Base-by-base conservation (phyloP, 2,888 invertebrate species). In the Drosophila bunnanda region DNA sequence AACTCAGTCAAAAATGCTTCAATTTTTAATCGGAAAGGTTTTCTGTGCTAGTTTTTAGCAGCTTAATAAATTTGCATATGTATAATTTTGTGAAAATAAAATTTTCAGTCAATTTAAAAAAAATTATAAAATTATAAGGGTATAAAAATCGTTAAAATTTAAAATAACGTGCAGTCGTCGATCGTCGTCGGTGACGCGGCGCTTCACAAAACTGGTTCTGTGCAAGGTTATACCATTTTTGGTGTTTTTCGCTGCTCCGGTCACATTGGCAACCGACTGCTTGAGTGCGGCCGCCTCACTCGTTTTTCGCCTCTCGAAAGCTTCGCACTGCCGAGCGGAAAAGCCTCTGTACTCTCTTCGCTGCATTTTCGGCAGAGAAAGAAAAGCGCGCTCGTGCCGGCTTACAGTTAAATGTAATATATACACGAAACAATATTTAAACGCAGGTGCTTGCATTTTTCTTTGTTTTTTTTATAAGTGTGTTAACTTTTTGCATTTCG, bases 381-480 rank as follows among this genome's bases (percentile, higher is more conserved):
- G 13, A 38, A 53, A 32, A 55, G 12, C 32, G 48, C 39, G 34
- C 50, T 52, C n/a, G 46, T 44, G 25, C 48, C 39, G 36, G 65
- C 66, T 39, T 34, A 17, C 34, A 30, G 7, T 10, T 50, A 20
- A 32, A 50, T 32, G 32, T 32, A 20, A 50, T 5, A 12, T 25
- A 32, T 32, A 25, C n/a, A 25, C n/a, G 10, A 20, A 41, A 32
- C 20, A 56, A 17, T 55, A 20, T 25, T 38, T 10, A 30, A 60
- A 32, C 59, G 39, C 39, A 50, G 41, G 50, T 60, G 61, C 38
- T 54, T 54, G 54, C 25, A 39, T 54, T 13, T 30, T 41, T 20
- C 17, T n/a, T 41, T 38, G 13, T 41, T 60, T n/a, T 43, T 43
- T 50, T 71, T 34, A 34, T 34, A 34, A 62, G 71, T 72, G 68